Conservation (phyloP, 1,140 invertebrate species). For the Polypedilum pembai region DNA sequence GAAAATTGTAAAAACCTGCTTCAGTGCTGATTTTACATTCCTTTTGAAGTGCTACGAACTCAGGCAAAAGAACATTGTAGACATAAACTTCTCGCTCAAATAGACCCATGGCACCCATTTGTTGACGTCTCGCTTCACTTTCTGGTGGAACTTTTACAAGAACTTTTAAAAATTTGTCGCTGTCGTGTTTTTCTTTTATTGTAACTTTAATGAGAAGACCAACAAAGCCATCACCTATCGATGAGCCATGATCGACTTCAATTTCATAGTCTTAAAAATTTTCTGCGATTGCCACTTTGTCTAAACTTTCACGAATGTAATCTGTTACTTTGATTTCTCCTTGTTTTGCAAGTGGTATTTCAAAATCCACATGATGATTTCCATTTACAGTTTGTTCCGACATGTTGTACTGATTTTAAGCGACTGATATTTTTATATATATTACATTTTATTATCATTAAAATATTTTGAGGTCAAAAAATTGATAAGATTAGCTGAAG, state of each 20-base stretch:
- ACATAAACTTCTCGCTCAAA: neutral
- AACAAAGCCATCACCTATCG: neutral
- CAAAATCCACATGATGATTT: too few species aligned
- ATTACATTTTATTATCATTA: too few species aligned
- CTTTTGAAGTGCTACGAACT: neutral
- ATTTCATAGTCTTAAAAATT: neutral
- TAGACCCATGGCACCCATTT: neutral
- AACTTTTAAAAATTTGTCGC: neutral
- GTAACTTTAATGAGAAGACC: neutral
- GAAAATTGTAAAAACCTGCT: slow-evolving; percentile 22
- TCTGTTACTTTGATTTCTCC: slow-evolving; percentile 23
- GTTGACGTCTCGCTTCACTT: neutral
- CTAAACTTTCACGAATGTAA: neutral
- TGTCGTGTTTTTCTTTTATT: neutral
- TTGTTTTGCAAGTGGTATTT: neutral
- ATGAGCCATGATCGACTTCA: neutral
- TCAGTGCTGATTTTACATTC: neutral
- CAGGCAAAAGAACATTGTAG: neutral
- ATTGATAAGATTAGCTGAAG: too few species aligned
- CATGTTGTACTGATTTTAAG: too few species aligned
- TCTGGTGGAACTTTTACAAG: neutral
- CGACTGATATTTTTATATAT: too few species aligned
- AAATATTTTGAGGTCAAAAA: too few species aligned
- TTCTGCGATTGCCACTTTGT: neutral
- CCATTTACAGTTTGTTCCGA: too few species aligned